phyloP scores from a whole-genome alignment of 2,888 invertebrate species.

The Melieria picta region DNA sequence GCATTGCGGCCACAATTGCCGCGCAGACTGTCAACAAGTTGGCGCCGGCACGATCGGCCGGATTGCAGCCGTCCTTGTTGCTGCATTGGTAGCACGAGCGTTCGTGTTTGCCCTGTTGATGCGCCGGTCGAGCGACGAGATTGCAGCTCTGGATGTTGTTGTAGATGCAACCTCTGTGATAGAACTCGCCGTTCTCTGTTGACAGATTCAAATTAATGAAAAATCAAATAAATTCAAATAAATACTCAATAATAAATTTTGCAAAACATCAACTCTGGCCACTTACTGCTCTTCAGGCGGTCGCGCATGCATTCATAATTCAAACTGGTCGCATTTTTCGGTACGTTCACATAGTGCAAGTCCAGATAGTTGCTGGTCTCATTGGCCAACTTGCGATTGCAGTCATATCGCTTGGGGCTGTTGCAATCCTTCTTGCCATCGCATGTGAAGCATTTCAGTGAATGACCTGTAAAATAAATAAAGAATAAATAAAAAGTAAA shows the following conservation, averaged over 20 bases:
- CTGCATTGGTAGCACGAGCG: slow-evolving; percentile 39
- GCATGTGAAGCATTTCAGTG: slow-evolving; percentile 44
- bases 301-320: slow-evolving; percentile 41
- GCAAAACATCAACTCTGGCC: background rate
- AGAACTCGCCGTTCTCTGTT: slow-evolving; percentile 26
- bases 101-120: background rate
- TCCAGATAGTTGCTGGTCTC: slow-evolving; percentile 41
- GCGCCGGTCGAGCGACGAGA: slow-evolving; percentile 26
- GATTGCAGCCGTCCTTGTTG: slow-evolving; percentile 44
- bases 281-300: slow-evolving; percentile 43
- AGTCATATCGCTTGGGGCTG: slow-evolving; percentile 44
- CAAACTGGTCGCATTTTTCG: slow-evolving; percentile 28
- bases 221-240: background rate
- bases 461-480: slow-evolving; percentile 35
- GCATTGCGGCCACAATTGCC: slow-evolving; percentile 14
- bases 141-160: slow-evolving; percentile 29
- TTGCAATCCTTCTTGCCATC: slow-evolving; percentile 38
- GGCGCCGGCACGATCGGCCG: slow-evolving; percentile 41
- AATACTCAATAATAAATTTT: background rate
- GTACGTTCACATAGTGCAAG: slow-evolving; percentile 39
- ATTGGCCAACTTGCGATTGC: slow-evolving; percentile 41
- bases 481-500: background rate
- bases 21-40: slow-evolving; percentile 21
- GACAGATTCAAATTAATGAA: background rate
- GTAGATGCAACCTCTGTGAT: slow-evolving; percentile 45